Conservation (phyloP, 2,888 invertebrate genomes). For the Campoplex nolae region DNA sequence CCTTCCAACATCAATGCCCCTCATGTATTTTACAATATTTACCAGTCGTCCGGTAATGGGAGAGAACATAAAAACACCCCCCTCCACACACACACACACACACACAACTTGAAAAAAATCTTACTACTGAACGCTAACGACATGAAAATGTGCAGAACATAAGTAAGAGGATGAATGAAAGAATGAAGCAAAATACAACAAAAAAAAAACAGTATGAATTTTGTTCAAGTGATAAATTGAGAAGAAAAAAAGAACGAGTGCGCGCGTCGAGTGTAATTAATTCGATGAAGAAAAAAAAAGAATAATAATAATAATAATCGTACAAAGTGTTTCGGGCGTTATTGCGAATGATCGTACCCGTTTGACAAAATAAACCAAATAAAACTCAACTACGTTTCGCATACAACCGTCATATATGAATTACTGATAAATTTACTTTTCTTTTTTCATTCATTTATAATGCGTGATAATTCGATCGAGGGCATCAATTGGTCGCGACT, state of each 20-base stretch:
- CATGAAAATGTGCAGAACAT: constrained; percentile 72
- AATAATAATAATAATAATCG: constrained; percentile 70
- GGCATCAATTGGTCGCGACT: not conserved
- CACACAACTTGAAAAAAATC: constrained; percentile 39
- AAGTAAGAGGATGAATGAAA: constrained; percentile 50
- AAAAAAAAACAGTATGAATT: constrained; percentile 63
- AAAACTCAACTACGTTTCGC: constrained; percentile 22
- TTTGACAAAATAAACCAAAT: constrained; percentile 40
- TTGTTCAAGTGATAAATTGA: constrained; percentile 77
- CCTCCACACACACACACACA: not conserved
- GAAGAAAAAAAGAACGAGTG: constrained; percentile 73
- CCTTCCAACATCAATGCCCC: constrained; percentile 51
- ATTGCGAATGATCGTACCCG: constrained; percentile 68
- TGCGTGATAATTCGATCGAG: constrained; percentile 17
- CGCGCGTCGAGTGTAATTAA: constrained; percentile 77
- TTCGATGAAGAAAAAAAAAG: constrained; percentile 70
- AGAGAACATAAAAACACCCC: not conserved
- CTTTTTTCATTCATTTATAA: not conserved
- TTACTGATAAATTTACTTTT: not conserved
- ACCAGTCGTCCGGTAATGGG: constrained; percentile 79
- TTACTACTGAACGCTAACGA: constrained; percentile 73
- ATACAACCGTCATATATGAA: constrained; percentile 11
- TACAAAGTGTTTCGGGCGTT: constrained; percentile 81
- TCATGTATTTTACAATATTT: constrained; percentile 79
- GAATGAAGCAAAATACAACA: constrained; percentile 50